Evolutionary conservation across 2,888 invertebrate genomes (phyloP).

Genomic region (Idaea straminata): DNA sequence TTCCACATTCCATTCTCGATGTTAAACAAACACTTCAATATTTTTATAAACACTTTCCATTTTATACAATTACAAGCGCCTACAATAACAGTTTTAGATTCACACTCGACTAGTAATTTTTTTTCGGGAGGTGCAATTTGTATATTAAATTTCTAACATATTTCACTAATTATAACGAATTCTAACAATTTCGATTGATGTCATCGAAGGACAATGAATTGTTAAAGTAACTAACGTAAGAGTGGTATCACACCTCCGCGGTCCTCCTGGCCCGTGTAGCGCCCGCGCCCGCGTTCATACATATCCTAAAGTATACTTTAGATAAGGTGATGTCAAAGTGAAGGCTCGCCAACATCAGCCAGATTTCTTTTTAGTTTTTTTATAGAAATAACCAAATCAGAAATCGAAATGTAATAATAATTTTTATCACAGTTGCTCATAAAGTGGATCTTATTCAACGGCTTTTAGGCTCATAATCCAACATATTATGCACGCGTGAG

Average conservation of each 20-base stretch:
- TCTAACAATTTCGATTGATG: slow-evolving; percentile 3
- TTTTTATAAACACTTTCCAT: slow-evolving; percentile 15
- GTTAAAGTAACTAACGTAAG: not conserved
- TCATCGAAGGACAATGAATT: not conserved
- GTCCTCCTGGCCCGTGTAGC: not conserved
- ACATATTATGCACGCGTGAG: no score
- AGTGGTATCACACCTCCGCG: not conserved
- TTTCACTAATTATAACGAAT: slow-evolving; percentile 9
- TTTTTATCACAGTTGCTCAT: no score
- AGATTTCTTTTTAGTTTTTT: no score
- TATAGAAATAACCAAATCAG: no score
- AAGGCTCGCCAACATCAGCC: no score
- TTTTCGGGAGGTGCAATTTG: slow-evolving; percentile 39
- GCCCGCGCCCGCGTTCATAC: no score
- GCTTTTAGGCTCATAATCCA: no score
- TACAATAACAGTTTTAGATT: slow-evolving; percentile 55
- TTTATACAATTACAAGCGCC: slow-evolving; percentile 14
- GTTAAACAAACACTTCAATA: slow-evolving; percentile 17
- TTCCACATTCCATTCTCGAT: slow-evolving; percentile 22
- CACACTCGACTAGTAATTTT: slow-evolving; percentile 68
- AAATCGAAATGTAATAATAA: no score
- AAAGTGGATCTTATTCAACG: no score
- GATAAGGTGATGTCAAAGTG: not conserved
- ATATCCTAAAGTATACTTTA: not conserved
- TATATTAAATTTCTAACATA: slow-evolving; percentile 12